Conservation (phyloP, 2,797 vertebrate genomes). For the Triplophysa bombifrons region DNA sequence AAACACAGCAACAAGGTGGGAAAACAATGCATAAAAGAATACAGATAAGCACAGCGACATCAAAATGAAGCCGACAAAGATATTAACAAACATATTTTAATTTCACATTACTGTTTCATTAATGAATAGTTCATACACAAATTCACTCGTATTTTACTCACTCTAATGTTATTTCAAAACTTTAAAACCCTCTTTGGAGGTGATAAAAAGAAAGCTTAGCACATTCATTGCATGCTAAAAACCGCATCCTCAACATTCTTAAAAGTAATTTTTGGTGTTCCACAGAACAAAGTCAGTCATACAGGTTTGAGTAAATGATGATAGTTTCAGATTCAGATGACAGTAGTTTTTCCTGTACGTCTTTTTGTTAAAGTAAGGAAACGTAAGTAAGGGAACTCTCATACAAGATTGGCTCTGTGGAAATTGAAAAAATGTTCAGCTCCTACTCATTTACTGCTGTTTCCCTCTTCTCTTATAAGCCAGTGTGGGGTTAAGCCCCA, state of each 20-base stretch:
- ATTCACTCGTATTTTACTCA: neutral
- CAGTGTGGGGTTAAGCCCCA: neutral
- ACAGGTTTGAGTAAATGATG: neutral
- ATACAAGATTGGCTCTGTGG: neutral
- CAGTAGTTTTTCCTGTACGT: neutral
- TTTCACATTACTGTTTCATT: neutral
- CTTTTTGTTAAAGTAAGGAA: neutral
- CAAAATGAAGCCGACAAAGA: neutral
- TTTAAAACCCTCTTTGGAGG: neutral
- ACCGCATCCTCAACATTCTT: neutral
- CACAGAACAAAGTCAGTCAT: neutral
- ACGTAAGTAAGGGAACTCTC: neutral
- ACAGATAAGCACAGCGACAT: constrained; percentile 13
- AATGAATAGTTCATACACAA: neutral
- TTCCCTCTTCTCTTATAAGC: neutral
- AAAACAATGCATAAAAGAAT: constrained; percentile 44
- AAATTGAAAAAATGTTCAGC: constrained; percentile 11
- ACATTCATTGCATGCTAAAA: neutral
- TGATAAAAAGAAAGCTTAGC: neutral
- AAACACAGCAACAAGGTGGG: constrained; percentile 53
- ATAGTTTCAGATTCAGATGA: neutral
- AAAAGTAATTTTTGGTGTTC: neutral
- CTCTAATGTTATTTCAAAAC: neutral
- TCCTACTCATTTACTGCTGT: constrained; percentile 22
- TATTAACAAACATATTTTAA: neutral